Evolutionary conservation across 2,888 invertebrate species (phyloP), one percentile per base, ranked within the genome.

Genomic region (Sisyra nigra): DNA sequence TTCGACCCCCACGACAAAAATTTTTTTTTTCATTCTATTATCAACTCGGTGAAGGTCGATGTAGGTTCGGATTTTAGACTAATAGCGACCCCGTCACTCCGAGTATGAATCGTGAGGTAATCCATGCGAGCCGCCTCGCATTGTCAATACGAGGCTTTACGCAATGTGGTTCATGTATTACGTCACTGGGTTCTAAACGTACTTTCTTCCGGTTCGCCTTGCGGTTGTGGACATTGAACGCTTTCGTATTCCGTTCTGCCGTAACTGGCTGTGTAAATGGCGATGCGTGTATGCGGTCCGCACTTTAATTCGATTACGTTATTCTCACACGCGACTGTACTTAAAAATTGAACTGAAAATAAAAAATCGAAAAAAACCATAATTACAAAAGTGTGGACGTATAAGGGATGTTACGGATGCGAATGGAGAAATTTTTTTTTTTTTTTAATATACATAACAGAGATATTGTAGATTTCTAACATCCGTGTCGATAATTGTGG

Each of bases 271-370:
- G 89, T 89, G 67, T 87, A 92, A 57, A 96, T 80, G 43, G 91
- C 92, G 42, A 96, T 81, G 55, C 92, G 73, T 9, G 82, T 80
- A 61, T 85, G 82, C 40, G 84, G 82, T 65, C 83, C 80, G 66
- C 94, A 94, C 58, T 80, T 76, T 57, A 96, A 71, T 58, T 83
- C 81, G 56, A 93, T 76, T 54, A 82, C 77, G 56, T 91, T 86
- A 59, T 88, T 87, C 62, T 92, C 86, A 65, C 94, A 96, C 49
- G 88, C 88, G 56, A 89, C 81, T 71, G 88, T 86, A 62, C 88
- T 91, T 49, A 87, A 76, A 66, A 94, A 94, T 62, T 91, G 89
- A 64, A 87, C 93, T 93, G 75, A 54, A 69, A 70, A 57, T 51
- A 3, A 9, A 9, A 9, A 9, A 30, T 9, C 8, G 8, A 30